These are phyloP conservation scores for Danaus melanippus DNA, from an alignment of 1,140 invertebrate genomes.

Conservation along the genomic window DNA sequence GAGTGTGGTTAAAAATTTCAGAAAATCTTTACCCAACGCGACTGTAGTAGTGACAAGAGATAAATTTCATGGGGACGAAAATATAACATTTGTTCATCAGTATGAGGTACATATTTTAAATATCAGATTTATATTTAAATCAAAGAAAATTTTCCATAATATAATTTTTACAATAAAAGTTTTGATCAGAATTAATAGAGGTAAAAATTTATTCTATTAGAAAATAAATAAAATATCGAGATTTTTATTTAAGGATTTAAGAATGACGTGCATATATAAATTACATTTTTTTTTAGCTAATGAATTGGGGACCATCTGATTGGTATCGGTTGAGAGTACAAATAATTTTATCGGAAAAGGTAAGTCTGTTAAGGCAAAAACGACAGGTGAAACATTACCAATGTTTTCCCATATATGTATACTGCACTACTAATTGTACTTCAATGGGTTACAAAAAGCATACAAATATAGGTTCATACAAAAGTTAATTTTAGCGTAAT, in stretches of 20 bases:
- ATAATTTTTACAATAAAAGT: too few relatives aligned
- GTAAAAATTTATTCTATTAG: too few relatives aligned
- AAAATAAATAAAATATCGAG: neutral
- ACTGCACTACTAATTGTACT: too few relatives aligned
- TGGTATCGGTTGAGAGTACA: slow-evolving; percentile 30
- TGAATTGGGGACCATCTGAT: slow-evolving; percentile 47
- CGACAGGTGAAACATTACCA: slow-evolving; percentile 2
- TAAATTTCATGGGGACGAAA: slow-evolving; percentile 26
- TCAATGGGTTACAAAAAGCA: too few relatives aligned
- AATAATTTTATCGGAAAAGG: slow-evolving; percentile 33
- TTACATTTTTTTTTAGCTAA: slow-evolving; percentile 26
- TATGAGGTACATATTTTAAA: slow-evolving; percentile 45
- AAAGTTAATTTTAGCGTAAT: too few relatives aligned
- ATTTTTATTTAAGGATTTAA: neutral
- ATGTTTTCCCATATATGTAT: too few relatives aligned
- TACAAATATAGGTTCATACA: too few relatives aligned
- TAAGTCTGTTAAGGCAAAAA: slow-evolving; percentile 18
- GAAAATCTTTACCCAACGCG: slow-evolving; percentile 40
- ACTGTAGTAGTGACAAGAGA: slow-evolving; percentile 42
- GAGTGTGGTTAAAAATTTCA: slow-evolving; percentile 21
- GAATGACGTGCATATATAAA: slow-evolving; percentile 1
- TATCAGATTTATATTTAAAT: slow-evolving; percentile 2
- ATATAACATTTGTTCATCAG: slow-evolving; percentile 41
- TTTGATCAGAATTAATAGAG: too few relatives aligned
- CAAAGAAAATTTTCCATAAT: too few relatives aligned